Percentiles rank a stretch among this genome's conserved stretches.
phyloP scores from a whole-genome alignment of 2,888 invertebrate genomes.

The Hecatera dysodea region DNA sequence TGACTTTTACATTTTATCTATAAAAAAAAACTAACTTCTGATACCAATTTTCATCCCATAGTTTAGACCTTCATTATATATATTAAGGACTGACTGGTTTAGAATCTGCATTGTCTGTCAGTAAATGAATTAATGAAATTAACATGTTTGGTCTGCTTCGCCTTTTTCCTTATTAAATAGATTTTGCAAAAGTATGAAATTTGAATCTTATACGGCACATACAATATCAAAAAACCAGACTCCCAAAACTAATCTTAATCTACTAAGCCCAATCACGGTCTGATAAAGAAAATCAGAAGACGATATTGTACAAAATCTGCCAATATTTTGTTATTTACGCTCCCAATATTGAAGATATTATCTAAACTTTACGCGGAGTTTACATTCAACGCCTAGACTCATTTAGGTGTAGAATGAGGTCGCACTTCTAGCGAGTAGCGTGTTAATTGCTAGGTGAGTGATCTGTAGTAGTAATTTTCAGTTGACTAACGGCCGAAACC shows the following conservation, averaged over 20 bases:
- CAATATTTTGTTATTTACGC: conserved; percentile 48
- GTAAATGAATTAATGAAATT: not conserved
- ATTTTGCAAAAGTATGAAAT: not conserved
- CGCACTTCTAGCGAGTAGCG: conserved; percentile 2
- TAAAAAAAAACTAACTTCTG: no score
- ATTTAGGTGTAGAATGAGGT: not conserved
- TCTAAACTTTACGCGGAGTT: conserved; percentile 27
- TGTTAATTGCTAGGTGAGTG: no score
- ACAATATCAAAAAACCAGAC: not conserved
- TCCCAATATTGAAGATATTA: conserved; percentile 45
- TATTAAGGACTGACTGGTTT: not conserved
- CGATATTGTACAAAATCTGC: conserved; percentile 17
- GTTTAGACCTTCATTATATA: no score
- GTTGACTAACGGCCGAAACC: no score
- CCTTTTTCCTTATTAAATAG: no score
- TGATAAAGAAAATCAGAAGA: not conserved
- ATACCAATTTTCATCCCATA: no score
- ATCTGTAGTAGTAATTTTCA: no score
- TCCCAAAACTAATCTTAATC: not conserved
- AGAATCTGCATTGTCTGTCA: not conserved
- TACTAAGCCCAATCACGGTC: not conserved
- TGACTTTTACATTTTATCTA: no score
- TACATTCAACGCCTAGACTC: conserved; percentile 26
- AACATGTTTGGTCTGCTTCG: no score
- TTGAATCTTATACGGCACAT: no score